phyloP scores from a whole-genome alignment of 2,113 vertebrate genomes.

The Tupaia tana region DNA sequence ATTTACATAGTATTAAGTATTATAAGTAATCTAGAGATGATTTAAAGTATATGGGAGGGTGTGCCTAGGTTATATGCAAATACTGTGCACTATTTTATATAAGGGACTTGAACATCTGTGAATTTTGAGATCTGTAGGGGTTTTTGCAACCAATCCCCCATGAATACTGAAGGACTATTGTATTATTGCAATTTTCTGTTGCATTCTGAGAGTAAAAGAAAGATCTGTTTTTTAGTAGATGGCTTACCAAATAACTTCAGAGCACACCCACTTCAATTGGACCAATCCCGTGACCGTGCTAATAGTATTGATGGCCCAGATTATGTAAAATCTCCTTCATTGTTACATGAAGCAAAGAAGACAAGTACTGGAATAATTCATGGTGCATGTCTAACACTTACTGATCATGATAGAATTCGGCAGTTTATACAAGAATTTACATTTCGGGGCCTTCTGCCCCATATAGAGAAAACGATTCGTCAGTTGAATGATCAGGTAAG shows the following conservation, averaged over 20 bases:
- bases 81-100: too few relatives aligned
- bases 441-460: conserved; percentile 96
- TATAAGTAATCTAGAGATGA: too few relatives aligned
- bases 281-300: conserved; percentile 83
- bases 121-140: too few relatives aligned
- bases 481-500: conserved; percentile 98
- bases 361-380: conserved; percentile 84
- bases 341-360: conserved; percentile 86
- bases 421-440: conserved; percentile 99
- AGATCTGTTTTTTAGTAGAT: conserved; percentile 83
- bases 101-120: too few relatives aligned
- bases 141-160: too few relatives aligned
- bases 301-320: conserved; percentile 86
- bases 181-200: conserved; percentile 37
- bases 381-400: conserved; percentile 94
- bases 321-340: conserved; percentile 77
- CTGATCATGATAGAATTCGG: conserved; percentile 96
- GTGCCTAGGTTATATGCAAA: too few relatives aligned
- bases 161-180: neutral
- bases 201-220: conserved; percentile 60
- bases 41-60: too few relatives aligned
- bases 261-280: conserved; percentile 92
- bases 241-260: conserved; percentile 88
- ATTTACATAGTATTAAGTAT: too few relatives aligned
- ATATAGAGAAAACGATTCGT: conserved; percentile 97